Base-by-base conservation (phyloP, 2,888 invertebrate species). In the Mimachlamys varia region DNA sequence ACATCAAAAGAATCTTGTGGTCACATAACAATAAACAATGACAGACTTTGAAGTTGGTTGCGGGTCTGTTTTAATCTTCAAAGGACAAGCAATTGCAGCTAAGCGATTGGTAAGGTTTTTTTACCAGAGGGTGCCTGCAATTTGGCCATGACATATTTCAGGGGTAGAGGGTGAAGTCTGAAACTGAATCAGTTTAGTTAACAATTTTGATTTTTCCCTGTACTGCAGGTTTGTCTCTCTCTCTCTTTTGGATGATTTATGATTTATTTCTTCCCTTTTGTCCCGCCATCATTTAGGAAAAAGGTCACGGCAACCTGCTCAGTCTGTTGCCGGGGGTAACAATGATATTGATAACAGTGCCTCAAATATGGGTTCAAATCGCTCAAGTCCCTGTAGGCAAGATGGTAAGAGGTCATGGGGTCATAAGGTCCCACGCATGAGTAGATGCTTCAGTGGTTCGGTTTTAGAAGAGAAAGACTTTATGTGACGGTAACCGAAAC, bases 331-430 rank as follows among this genome's bases (percentile, higher is more conserved):
- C 58, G 88, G 19, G 76, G 76, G 76, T 76, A 76, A 76, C 76
- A 76, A 76, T 91, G 92, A 93, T 22, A 89, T 91, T 62, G 94
- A 94, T 87, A 93, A 94, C 91, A 92, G 91, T 76, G 92, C 90
- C n/a, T 95, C 95, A 44, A 92, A 94, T 17, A 92, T 91, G 15
- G 94, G 88, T 53, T 95, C 95, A 12, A 95, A 94, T 91, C 92
- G 95, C 44, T 95, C 95, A n/a, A 95, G 95, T 92, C 95, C 95
- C 87, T 94, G 93, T n/a, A 91, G 94, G 90, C 94, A 92, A 92
- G 95, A 95, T 91, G 93, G 95, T 95, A 93, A 94, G 95, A 91
- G 49, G 91, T 76, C 76, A 76, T 15, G 22, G 76, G 76, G 22
- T 33, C 33, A 15, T 22, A 76, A 76, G 76, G 76, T 76, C 76